A percentile compares a stretch with the other conserved stretches of the same genome.
Evolutionary conservation across 2,113 vertebrate genomes (phyloP).

Genomic region (Myxocyprinus asiaticus): DNA sequence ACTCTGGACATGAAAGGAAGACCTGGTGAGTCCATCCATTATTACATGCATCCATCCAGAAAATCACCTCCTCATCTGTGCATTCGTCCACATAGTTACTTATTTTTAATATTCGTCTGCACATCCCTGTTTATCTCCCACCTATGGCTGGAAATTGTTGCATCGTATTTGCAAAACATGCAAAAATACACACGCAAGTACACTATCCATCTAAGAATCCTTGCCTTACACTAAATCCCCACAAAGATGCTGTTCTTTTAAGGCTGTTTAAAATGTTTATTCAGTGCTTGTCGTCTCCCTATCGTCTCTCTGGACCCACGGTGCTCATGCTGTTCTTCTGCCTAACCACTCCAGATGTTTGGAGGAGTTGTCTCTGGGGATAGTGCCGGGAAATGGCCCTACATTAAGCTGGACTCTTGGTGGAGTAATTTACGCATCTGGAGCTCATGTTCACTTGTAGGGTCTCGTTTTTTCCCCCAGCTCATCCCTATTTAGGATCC

Average conservation of each 20-base stretch:
- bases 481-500: constrained; percentile 18
- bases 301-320: constrained; percentile 53
- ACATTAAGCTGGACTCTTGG: constrained; percentile 32
- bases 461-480: constrained; percentile 35
- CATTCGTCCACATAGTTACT: neutral
- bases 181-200: constrained; percentile 20
- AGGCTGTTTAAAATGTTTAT: constrained; percentile 68
- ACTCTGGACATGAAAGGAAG: constrained; percentile 81
- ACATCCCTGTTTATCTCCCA: constrained; percentile 2
- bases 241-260: constrained; percentile 46
- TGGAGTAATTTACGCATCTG: constrained; percentile 47
- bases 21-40: constrained; percentile 79
- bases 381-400: constrained; percentile 45
- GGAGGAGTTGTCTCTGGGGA: constrained; percentile 69
- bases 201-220: constrained; percentile 7
- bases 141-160: constrained; percentile 17
- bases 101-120: constrained; percentile 23
- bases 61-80: neutral
- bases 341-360: constrained; percentile 65
- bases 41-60: neutral
- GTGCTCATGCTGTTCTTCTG: constrained; percentile 50
- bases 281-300: constrained; percentile 51
- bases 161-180: neutral
- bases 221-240: neutral
- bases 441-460: constrained; percentile 43